phyloP scores from a whole-genome alignment of 2,797 vertebrate species.

The Siniperca undulata region DNA sequence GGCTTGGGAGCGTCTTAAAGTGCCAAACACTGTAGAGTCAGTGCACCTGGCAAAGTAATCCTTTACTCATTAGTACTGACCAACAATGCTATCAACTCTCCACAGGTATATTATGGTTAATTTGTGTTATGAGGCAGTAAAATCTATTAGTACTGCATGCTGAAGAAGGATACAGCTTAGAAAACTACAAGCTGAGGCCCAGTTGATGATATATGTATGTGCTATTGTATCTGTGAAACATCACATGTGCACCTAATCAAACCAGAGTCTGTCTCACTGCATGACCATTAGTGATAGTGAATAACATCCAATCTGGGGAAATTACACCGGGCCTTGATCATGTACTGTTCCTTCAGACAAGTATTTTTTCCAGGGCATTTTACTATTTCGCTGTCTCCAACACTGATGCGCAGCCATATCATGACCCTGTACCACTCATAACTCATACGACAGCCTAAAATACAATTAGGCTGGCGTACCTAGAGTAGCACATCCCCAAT shows the following conservation, averaged over 20 bases:
- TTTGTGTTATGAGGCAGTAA: slow-evolving; percentile 24
- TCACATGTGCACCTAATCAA: slow-evolving; percentile 58
- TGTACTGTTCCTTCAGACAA: slow-evolving; percentile 21
- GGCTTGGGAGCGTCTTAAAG: neutral
- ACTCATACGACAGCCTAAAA: slow-evolving; percentile 24
- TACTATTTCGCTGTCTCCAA: slow-evolving; percentile 39
- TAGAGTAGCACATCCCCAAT: slow-evolving; percentile 22
- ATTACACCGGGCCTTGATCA: slow-evolving; percentile 65
- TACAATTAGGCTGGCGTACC: slow-evolving; percentile 42
- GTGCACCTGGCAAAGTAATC: slow-evolving; percentile 40
- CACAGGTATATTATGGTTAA: slow-evolving; percentile 16
- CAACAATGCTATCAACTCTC: slow-evolving; percentile 36
- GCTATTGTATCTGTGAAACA: slow-evolving; percentile 34
- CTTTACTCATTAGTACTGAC: slow-evolving; percentile 42
- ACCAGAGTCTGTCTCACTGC: slow-evolving; percentile 29
- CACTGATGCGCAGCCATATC: neutral
- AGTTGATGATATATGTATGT: slow-evolving; percentile 20
- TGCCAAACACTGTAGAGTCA: slow-evolving; percentile 25
- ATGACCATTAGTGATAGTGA: slow-evolving; percentile 57
- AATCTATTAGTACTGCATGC: slow-evolving; percentile 28
- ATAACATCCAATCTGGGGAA: slow-evolving; percentile 60
- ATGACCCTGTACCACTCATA: slow-evolving; percentile 24
- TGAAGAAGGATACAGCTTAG: slow-evolving; percentile 23
- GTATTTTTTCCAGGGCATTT: slow-evolving; percentile 31
- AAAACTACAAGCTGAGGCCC: slow-evolving; percentile 16